phyloP scores from a whole-genome alignment of 2,888 invertebrate species.

The Erebia epiphron region DNA sequence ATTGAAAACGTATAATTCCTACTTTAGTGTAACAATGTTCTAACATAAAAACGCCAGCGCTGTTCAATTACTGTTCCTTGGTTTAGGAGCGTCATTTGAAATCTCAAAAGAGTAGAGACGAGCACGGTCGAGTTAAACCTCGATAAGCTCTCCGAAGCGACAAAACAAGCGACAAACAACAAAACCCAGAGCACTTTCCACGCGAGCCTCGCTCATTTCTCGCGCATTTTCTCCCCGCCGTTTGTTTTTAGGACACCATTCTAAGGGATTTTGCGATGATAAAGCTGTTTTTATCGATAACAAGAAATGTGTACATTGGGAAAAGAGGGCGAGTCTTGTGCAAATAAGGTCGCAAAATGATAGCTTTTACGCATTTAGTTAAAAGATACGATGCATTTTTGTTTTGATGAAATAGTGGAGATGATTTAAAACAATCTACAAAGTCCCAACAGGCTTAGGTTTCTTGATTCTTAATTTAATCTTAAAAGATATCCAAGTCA shows the following conservation, averaged over 20 bases:
- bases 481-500: no score
- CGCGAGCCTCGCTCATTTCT: conserved; percentile 8
- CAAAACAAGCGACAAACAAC: conserved; percentile 6
- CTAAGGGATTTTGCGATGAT: conserved; percentile 52
- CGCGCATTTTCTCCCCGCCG: conserved; percentile 11
- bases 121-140: not conserved
- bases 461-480: no score
- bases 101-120: not conserved
- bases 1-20: no score
- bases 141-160: conserved; percentile 16
- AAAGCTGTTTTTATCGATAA: conserved; percentile 46
- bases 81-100: not conserved
- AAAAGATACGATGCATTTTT: not conserved
- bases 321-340: conserved; percentile 5
- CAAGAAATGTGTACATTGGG: conserved; percentile 39
- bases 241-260: conserved; percentile 49
- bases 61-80: no score
- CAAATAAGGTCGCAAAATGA: conserved; percentile 9
- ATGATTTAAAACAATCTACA: no score
- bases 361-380: conserved; percentile 6
- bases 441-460: no score
- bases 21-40: no score
- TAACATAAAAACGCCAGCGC: no score
- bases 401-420: not conserved
- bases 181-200: conserved; percentile 17